These are phyloP conservation scores for Brachionus plicatilis DNA, from an alignment of 1,140 invertebrate genomes.

Conservation along the genomic window DNA sequence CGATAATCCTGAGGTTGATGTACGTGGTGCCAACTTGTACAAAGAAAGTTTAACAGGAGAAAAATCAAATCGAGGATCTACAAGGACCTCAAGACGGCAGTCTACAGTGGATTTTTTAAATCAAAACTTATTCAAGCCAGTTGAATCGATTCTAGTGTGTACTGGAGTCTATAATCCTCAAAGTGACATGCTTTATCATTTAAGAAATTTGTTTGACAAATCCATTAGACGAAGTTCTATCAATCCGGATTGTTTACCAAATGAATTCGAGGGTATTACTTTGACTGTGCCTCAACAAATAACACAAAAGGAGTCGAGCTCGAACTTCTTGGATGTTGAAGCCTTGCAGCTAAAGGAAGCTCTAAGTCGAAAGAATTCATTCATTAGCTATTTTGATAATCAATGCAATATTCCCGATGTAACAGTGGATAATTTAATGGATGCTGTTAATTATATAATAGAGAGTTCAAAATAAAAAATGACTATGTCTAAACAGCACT, in stretches of 20 bases:
- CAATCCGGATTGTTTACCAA: background rate
- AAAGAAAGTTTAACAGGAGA: slow-evolving; percentile 60
- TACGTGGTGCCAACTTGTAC: slow-evolving; percentile 69
- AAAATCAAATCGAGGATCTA: slow-evolving; percentile 41
- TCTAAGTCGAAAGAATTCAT: slow-evolving; percentile 27
- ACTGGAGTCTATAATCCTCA: slow-evolving; percentile 50
- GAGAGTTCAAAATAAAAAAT: background rate
- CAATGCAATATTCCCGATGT: slow-evolving; percentile 28
- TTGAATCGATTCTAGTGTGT: slow-evolving; percentile 54
- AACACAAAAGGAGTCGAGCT: background rate
- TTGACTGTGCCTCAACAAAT: background rate
- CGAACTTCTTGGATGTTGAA: slow-evolving; percentile 20
- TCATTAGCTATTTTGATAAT: slow-evolving; percentile 31
- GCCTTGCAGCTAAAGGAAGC: background rate
- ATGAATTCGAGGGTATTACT: background rate
- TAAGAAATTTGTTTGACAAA: slow-evolving; percentile 18
- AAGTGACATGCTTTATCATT: slow-evolving; percentile 24
- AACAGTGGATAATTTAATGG: slow-evolving; percentile 20
- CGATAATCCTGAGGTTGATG: slow-evolving; percentile 68
- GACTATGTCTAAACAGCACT: background rate
- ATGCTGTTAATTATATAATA: slow-evolving; percentile 37
- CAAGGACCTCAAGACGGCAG: slow-evolving; percentile 42
- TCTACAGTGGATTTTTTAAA: slow-evolving; percentile 28
- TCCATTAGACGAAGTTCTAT: background rate
- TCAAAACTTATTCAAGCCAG: slow-evolving; percentile 41